A percentile compares a stretch with the other conserved stretches of the same genome.
phyloP scores from a whole-genome alignment of 2,113 vertebrate species.

The Heteronetta atricapilla region DNA sequence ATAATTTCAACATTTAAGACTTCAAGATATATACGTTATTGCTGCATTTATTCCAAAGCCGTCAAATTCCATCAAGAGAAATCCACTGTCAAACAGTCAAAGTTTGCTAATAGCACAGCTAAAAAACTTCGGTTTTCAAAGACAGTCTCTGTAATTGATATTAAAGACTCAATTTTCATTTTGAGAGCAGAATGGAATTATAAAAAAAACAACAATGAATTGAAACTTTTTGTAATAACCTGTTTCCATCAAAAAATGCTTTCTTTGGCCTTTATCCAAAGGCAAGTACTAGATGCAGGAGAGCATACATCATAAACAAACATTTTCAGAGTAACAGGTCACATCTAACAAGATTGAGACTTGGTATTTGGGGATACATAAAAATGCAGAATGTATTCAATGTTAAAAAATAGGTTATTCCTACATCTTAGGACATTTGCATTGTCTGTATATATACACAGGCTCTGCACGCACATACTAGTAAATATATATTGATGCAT shows the following conservation, averaged over 20 bases:
- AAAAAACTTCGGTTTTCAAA: slow-evolving; percentile 19
- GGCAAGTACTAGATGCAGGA: neutral
- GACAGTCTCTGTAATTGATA: neutral
- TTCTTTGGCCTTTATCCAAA: neutral
- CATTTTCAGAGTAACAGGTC: neutral
- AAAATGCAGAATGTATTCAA: neutral
- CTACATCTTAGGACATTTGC: neutral
- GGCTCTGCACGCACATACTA: fast-evolving
- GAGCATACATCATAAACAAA: neutral
- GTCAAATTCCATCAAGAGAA: neutral
- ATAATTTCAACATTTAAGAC: neutral
- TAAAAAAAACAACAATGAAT: neutral
- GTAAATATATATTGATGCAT: neutral
- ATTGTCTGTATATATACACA: fast-evolving
- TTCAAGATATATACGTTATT: slow-evolving; percentile 6
- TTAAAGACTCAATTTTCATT: neutral
- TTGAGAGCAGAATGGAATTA: neutral
- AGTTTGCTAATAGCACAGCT: neutral
- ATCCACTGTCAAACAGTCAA: neutral
- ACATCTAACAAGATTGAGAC: neutral
- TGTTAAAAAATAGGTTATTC: neutral
- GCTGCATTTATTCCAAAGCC: neutral
- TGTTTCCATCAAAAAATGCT: neutral
- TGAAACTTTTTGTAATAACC: neutral
- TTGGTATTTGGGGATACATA: neutral